These are phyloP conservation scores for Oenanthe melanoleuca DNA, from an alignment of 2,113 vertebrate genomes.

Conservation along the genomic window DNA sequence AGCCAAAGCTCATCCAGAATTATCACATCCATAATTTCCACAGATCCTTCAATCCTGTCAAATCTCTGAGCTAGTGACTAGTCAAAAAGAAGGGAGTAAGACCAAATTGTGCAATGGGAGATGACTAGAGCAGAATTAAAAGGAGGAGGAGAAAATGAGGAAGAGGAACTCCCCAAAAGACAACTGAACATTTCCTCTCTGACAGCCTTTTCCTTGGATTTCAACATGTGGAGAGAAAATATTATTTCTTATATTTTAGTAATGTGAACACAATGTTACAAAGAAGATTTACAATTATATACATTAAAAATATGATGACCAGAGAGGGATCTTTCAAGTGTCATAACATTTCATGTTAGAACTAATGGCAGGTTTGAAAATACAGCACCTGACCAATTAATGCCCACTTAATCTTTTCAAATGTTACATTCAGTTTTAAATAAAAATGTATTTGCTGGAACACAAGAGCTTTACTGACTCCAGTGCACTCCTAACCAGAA, in stretches of 20 bases:
- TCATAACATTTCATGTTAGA: background rate
- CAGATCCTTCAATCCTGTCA: background rate
- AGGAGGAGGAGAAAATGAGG: rapidly evolving
- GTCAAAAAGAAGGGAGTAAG: background rate
- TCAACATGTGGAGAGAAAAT: background rate
- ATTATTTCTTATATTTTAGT: background rate
- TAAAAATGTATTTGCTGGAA: background rate
- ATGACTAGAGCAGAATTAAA: background rate
- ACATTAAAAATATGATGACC: background rate
- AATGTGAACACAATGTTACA: background rate
- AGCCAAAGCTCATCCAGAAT: background rate
- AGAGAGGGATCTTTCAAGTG: background rate
- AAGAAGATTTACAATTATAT: background rate
- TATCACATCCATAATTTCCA: background rate
- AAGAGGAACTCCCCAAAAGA: background rate
- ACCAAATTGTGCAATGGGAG: background rate
- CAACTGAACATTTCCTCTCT: background rate
- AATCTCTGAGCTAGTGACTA: background rate
- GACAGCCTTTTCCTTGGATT: background rate
- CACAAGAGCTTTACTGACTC: background rate
- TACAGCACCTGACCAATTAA: background rate
- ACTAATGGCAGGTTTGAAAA: background rate
- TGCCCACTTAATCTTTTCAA: background rate
- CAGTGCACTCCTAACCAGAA: conserved; percentile 11
- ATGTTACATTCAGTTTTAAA: background rate